A percentile compares a stretch with the other conserved stretches of the same genome.
Evolutionary conservation across 2,797 vertebrate genomes (phyloP).

Genomic region (Cygnus olor): DNA sequence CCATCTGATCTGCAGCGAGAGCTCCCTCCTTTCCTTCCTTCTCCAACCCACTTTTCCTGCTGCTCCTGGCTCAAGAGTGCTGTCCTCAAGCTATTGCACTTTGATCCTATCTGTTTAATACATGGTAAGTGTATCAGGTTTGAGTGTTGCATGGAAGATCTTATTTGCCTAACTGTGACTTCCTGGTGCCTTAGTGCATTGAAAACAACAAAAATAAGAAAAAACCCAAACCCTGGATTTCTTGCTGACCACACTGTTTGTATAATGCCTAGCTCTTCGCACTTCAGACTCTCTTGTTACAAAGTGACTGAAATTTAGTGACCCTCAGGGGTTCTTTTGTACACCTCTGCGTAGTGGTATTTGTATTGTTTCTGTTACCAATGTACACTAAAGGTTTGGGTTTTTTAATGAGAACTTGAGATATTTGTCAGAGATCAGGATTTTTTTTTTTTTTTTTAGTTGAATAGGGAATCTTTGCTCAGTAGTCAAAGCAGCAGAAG

Average conservation of each 20-base stretch:
- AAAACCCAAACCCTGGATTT: not conserved
- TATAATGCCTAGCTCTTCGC: not conserved
- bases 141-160: not conserved
- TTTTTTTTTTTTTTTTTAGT: not conserved
- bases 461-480: not conserved
- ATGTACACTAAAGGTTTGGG: not conserved
- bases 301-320: not conserved
- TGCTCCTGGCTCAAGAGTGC: not conserved
- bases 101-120: not conserved
- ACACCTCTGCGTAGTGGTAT: not conserved
- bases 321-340: not conserved
- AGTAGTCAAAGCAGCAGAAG: not conserved
- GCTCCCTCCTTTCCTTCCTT: not conserved
- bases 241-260: not conserved
- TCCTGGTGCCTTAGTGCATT: conserved; percentile 56
- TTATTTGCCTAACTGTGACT: not conserved
- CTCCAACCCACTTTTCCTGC: not conserved
- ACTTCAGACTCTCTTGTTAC: not conserved
- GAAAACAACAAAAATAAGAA: not conserved
- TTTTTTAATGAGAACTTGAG: not conserved
- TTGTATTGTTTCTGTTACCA: not conserved
- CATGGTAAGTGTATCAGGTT: not conserved
- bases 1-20: not conserved
- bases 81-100: not conserved
- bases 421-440: not conserved